Base-by-base conservation (phyloP, 2,113 vertebrate species). In the Colinus virginianus region DNA sequence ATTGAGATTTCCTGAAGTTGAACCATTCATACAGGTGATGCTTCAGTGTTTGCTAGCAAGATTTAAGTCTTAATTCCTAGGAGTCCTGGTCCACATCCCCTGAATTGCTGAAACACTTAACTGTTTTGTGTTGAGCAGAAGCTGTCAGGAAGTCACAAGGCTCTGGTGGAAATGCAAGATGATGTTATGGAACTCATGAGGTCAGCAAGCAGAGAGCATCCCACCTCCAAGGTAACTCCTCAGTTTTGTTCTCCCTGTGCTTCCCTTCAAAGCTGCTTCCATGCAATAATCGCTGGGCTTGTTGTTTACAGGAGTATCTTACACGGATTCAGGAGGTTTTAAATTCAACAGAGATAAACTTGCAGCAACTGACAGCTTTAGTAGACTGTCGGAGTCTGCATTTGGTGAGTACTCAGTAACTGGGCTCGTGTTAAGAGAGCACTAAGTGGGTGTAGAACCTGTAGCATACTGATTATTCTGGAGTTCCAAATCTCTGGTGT, bases 311-410 rank as follows among this genome's bases (percentile, higher is more conserved):
- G 99, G 98, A 97, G n/a, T 97, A 97, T 53, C 97, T 99, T 83
- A 97, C 98, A 20, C 98, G 98, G 68, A 98, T 99, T 91, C 99
- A 99, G 96, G 98, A 98, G 59, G 98, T 98, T 58, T 97, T 99
- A 93, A 99, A 99, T 48, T 97, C 98, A 96, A 99, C 99, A 0
- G 99, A 99, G 97, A 98, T 99, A 94, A 98, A 98, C 95, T 96
- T 99, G 69, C 99, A 99, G 97, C 99, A 99, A 96, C 98, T 99
- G 96, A 99, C 99, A 0, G 99, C 99, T 63, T 96, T 99, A 92
- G 99, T 99, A 70, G 99, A 99, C 98, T 99, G 99, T 56, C 99
- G 99, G 74, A 99, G 99, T 95, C 98, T 99, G 74, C 99, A 99
- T 95, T 98, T 99, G 99, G 99, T 99, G 97, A 98, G 98, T 75